Evolutionary conservation across 2,797 vertebrate species (phyloP), one percentile per base, ranked within the genome.

Genomic region (Xenops minutus): DNA sequence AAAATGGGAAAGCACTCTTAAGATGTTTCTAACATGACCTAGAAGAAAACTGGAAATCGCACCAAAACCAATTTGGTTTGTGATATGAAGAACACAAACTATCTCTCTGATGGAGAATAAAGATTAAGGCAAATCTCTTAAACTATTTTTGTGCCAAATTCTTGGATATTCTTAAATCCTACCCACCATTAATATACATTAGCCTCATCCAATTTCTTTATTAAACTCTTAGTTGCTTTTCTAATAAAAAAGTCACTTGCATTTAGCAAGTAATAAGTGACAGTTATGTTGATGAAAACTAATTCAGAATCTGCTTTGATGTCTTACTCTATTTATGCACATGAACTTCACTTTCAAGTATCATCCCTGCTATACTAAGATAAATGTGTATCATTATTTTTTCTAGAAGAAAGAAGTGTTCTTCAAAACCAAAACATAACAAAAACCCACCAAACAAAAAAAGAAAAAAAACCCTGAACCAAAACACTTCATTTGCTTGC

Each of bases 401-500:
- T 69, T 67, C 18, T 39, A 41, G 23, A 66, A 56, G 32, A 46
- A 66, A 51, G 12, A 76, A 54, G 1, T 66, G 6, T 8, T 58
- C 7, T 59, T 82, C n/a, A 20, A 29, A 67, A 59, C 2, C 8
- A 20, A 34, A 43, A 5, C 29, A 51, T 41, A 44, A 36, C 15
- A 58, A 32, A 52, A 30, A 30, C 22, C 5, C 5, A 15, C 16
- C 1, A 36, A 48, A 16, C 7, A 34, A 29, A 22, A 17, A 30
- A 8, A 18, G n/a, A n/a, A 8, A 7, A 26, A 26, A 36, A 39
- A 11, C 9, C 8, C 2, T 10, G 19, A 43, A 73, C 16, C 2
- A 51, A 30, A 2, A 2, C 3, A 4, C 3, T 17, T 14, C 0
- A 7, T 32, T 86, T 73, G 7, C 19, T 66, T 5, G 0, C 23